Evolutionary conservation across 2,113 vertebrate genomes (phyloP).

Genomic region (Callocephalon fimbriatum): DNA sequence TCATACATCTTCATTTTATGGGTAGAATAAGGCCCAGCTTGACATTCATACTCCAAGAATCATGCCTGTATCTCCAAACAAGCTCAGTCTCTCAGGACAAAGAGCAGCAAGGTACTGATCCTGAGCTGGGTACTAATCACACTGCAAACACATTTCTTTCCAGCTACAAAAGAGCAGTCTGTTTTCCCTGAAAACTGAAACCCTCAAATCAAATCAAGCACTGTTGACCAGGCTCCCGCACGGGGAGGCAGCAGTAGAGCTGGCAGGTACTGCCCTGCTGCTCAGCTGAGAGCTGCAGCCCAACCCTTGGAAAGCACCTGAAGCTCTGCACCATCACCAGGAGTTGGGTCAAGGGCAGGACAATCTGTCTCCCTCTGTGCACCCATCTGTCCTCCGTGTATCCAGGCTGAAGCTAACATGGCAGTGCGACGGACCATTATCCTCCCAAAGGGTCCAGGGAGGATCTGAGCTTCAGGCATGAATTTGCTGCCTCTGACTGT

Average conservation of each 20-base stretch:
- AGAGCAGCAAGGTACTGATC: background rate
- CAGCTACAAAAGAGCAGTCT: background rate
- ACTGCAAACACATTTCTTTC: background rate
- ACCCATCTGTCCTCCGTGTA: accelerated
- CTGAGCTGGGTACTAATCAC: background rate
- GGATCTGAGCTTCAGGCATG: accelerated
- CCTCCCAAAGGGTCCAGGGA: background rate
- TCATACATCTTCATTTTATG: background rate
- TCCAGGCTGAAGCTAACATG: background rate
- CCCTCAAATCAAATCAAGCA: background rate
- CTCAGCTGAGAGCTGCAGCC: accelerated
- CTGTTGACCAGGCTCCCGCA: accelerated
- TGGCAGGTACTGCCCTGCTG: too few relatives aligned
- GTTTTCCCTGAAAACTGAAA: background rate
- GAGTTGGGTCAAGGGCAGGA: background rate
- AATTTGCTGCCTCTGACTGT: background rate
- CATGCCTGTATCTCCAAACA: accelerated
- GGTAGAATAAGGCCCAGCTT: background rate
- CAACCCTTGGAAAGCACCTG: background rate
- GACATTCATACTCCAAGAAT: background rate
- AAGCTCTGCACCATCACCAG: background rate
- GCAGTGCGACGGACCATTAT: accelerated
- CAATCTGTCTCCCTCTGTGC: background rate
- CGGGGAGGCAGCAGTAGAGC: background rate
- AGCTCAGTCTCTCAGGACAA: background rate